Evolutionary conservation across 2,797 vertebrate species (phyloP).

Genomic region (Phataginus tetradactyla): DNA sequence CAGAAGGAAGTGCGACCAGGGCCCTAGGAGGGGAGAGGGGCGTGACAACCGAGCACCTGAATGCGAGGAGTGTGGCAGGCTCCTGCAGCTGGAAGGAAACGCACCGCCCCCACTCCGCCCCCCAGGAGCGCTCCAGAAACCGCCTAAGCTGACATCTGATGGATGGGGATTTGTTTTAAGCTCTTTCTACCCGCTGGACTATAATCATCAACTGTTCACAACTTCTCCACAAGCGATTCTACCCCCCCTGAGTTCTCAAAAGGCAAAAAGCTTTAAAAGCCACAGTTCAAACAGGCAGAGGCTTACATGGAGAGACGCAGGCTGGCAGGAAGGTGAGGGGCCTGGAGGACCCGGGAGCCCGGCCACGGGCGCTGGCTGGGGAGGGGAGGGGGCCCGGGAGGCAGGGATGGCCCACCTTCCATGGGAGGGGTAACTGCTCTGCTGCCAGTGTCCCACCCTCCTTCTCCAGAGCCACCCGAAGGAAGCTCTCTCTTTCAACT

Average conservation of each 20-base stretch:
- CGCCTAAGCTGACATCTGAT: slow-evolving; percentile 80
- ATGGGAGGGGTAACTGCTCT: no score
- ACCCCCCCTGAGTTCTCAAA: slow-evolving; percentile 62
- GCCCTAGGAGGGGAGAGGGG: not conserved
- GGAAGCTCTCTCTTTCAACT: no score
- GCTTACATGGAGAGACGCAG: not conserved
- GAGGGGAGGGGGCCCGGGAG: not conserved
- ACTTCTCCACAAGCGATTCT: slow-evolving; percentile 77
- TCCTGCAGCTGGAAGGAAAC: not conserved
- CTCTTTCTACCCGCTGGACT: slow-evolving; percentile 83
- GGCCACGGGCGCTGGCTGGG: not conserved
- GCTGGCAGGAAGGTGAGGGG: not conserved
- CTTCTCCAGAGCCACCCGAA: no score
- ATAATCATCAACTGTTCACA: slow-evolving; percentile 77
- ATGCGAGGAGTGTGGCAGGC: not conserved
- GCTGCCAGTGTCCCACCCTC: no score
- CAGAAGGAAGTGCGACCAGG: not conserved
- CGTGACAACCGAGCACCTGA: not conserved
- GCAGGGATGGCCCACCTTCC: not conserved
- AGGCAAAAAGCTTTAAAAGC: slow-evolving; percentile 64
- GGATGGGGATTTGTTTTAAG: slow-evolving; percentile 84
- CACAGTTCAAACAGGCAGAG: slow-evolving; percentile 48
- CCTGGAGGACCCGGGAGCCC: not conserved
- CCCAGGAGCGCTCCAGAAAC: slow-evolving; percentile 59
- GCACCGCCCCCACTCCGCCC: not conserved